phyloP scores from a whole-genome alignment of 1,140 invertebrate genomes.

The Sesamia nonagrioides region DNA sequence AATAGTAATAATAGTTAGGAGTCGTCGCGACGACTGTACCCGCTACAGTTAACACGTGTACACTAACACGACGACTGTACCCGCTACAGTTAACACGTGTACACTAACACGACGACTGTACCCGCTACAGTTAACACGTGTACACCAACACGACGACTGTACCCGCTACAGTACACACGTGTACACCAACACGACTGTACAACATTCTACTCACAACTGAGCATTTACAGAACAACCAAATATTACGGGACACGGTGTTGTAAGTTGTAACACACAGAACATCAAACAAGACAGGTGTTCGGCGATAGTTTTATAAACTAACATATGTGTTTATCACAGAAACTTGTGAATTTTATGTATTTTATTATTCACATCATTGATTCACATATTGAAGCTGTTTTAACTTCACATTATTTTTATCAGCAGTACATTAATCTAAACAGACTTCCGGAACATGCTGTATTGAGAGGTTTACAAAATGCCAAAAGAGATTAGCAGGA shows the following conservation, averaged over 20 bases:
- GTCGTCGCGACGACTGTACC: not conserved
- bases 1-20: not conserved
- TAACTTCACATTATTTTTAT: too few species aligned
- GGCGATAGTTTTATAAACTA: too few species aligned
- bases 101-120: not conserved
- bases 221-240: not conserved
- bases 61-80: not conserved
- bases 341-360: too few species aligned
- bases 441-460: too few species aligned
- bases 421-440: too few species aligned
- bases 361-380: too few species aligned
- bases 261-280: too few species aligned
- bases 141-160: not conserved
- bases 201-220: conserved; percentile 19
- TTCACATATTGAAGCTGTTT: too few species aligned
- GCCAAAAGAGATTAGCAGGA: too few species aligned
- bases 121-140: not conserved
- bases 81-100: not conserved
- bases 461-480: too few species aligned
- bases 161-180: not conserved
- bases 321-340: not conserved
- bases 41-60: not conserved
- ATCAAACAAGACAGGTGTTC: too few species aligned
- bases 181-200: not conserved
- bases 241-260: not conserved